These are phyloP conservation scores for Lamprologus callipterus DNA, from an alignment of 2,113 vertebrate genomes.

Conservation along the genomic window DNA sequence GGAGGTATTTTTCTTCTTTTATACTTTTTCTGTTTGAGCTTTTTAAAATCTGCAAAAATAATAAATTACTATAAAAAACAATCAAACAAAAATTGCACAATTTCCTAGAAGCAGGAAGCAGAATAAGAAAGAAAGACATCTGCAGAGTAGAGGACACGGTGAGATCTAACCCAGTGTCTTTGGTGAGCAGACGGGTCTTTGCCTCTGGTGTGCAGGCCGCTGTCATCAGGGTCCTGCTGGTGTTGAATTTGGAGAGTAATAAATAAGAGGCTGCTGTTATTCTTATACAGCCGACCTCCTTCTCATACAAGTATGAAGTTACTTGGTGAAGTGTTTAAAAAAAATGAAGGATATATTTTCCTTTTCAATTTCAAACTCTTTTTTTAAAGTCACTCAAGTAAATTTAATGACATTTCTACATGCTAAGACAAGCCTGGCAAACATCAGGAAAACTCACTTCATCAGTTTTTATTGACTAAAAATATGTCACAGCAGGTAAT, in stretches of 20 bases:
- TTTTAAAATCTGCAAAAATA: not conserved
- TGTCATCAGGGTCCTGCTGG: not conserved
- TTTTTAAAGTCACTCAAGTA: not conserved
- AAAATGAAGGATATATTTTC: not conserved
- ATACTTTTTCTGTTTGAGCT: not conserved
- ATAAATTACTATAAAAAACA: not conserved
- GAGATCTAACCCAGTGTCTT: not conserved
- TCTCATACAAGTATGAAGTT: not conserved
- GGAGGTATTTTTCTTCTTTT: not conserved
- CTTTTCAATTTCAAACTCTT: not conserved
- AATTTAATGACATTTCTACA: not conserved
- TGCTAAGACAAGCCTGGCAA: fast-evolving
- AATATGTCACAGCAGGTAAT: not conserved
- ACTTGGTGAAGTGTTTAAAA: not conserved
- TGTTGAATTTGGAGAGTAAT: not conserved
- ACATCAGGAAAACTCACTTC: fast-evolving
- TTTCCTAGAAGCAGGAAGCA: not conserved
- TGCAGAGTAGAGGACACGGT: not conserved
- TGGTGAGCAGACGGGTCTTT: fast-evolving
- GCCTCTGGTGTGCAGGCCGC: fast-evolving
- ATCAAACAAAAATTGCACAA: not conserved
- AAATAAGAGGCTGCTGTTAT: not conserved
- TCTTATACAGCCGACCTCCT: not conserved
- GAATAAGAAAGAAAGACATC: not conserved
- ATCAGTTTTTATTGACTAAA: not conserved